These are phyloP conservation scores for Lepisosteus osseus DNA, from an alignment of 2,113 vertebrate species.

Conservation along the genomic window DNA sequence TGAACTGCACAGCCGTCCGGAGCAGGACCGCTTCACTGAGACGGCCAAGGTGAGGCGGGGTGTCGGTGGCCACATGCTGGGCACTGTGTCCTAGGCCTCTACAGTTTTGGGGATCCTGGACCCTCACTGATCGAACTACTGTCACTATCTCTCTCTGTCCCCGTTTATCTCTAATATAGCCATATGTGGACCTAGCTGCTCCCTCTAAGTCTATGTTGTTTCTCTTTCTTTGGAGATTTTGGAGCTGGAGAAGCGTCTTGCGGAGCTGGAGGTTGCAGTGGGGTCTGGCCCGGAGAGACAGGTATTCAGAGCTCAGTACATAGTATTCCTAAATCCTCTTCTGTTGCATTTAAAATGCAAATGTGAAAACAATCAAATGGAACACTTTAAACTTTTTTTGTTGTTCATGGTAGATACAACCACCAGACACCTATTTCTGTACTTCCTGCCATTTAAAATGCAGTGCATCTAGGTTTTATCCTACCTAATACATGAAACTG, in stretches of 20 bases:
- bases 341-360: no score
- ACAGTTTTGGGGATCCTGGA: no score
- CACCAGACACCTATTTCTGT: no score
- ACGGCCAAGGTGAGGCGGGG: constrained; percentile 75
- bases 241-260: constrained; percentile 86
- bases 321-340: no score
- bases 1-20: constrained; percentile 85
- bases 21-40: constrained; percentile 87
- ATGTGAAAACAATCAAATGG: background rate
- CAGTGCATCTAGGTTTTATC: no score
- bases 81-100: no score
- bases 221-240: constrained; percentile 64
- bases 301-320: constrained; percentile 53
- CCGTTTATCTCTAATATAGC: no score
- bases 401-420: constrained; percentile 13
- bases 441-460: no score
- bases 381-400: constrained; percentile 2
- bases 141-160: no score
- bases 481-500: no score
- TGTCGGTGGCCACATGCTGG: no score
- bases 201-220: constrained; percentile 17
- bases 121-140: no score
- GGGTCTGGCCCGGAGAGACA: constrained; percentile 82
- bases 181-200: background rate
- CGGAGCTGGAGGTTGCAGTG: constrained; percentile 80